These are phyloP conservation scores for Muscina levida DNA, from an alignment of 2,888 invertebrate genomes.

Conservation along the genomic window DNA sequence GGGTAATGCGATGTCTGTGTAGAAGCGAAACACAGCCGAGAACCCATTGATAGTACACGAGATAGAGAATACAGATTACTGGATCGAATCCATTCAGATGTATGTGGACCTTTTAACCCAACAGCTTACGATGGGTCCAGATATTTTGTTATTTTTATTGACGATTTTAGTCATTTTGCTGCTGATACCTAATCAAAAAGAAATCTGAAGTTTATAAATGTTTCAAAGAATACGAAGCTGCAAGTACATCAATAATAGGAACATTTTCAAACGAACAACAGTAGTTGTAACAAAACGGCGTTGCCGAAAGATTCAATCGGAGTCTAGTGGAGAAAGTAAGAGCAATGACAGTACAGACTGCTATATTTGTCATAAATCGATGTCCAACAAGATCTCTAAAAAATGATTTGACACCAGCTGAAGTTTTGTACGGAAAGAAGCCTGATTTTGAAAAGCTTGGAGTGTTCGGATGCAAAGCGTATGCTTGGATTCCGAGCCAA, in stretches of 20 bases:
- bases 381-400: slow-evolving; percentile 39
- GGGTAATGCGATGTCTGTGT: slow-evolving; percentile 17
- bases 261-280: not conserved
- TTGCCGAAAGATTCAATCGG: slow-evolving; percentile 33
- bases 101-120: slow-evolving; percentile 73
- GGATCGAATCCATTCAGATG: slow-evolving; percentile 53
- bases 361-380: slow-evolving; percentile 44
- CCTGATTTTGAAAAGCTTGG: slow-evolving; percentile 26
- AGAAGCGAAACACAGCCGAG: slow-evolving; percentile 16
- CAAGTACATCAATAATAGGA: not conserved
- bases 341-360: slow-evolving; percentile 9
- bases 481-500: slow-evolving; percentile 41
- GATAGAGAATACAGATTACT: slow-evolving; percentile 15
- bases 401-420: slow-evolving; percentile 20
- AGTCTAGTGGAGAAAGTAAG: slow-evolving; percentile 40
- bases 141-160: slow-evolving; percentile 67
- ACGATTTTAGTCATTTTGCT: not conserved
- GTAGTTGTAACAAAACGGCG: slow-evolving; percentile 47
- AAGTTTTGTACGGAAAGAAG: slow-evolving; percentile 34
- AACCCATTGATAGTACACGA: slow-evolving; percentile 30
- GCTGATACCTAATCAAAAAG: not conserved
- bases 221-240: not conserved
- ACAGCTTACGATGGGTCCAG: slow-evolving; percentile 67
- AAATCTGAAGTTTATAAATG: not conserved
- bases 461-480: slow-evolving; percentile 37